Evolutionary conservation across 2,797 vertebrate species (phyloP).

Genomic region (Mycteria americana): DNA sequence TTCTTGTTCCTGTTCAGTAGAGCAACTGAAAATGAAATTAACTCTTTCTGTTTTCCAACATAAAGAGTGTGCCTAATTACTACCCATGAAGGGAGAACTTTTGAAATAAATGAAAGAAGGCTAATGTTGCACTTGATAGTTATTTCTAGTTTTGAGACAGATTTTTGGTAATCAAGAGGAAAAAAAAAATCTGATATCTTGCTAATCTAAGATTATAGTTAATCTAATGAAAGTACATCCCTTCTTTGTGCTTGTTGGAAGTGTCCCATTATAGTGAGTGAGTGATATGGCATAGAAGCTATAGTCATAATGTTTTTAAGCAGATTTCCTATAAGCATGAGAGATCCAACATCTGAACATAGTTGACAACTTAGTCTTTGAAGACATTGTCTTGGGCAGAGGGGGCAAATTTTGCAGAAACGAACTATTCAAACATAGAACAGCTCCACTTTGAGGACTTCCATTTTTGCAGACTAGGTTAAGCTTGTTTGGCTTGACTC

Average conservation of each 20-base stretch:
- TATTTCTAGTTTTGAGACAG: not conserved
- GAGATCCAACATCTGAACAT: not conserved
- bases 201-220: not conserved
- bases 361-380: not conserved
- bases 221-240: not conserved
- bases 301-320: not conserved
- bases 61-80: not conserved
- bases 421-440: accelerated
- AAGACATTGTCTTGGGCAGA: not conserved
- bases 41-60: not conserved
- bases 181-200: not conserved
- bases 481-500: not conserved
- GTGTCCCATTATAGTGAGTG: not conserved
- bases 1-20: not conserved
- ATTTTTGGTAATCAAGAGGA: not conserved
- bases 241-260: not conserved
- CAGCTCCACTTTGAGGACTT: not conserved
- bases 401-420: not conserved
- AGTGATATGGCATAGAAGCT: not conserved
- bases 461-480: not conserved
- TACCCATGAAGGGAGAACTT: not conserved
- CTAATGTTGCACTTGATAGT: not conserved
- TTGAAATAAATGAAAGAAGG: not conserved
- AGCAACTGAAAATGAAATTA: not conserved
- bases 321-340: not conserved